These are phyloP conservation scores for Chelon labrosus DNA, from an alignment of 2,797 vertebrate genomes.

Conservation along the genomic window DNA sequence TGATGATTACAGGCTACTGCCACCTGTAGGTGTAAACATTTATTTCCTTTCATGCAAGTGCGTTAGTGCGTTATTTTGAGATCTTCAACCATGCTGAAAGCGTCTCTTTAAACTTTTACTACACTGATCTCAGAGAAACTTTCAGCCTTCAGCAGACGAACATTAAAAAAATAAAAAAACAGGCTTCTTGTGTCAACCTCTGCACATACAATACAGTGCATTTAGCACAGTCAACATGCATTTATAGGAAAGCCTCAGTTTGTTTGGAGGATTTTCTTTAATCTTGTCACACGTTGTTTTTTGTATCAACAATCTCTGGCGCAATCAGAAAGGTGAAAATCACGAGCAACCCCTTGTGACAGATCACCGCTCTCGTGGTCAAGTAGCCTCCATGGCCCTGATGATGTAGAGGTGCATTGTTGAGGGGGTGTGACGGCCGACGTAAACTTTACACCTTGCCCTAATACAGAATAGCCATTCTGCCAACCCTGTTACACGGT, in stretches of 20 bases:
- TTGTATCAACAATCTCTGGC: background rate
- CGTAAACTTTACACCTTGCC: conserved; percentile 5
- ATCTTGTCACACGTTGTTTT: background rate
- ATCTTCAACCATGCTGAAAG: too few relatives aligned
- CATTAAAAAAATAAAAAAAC: background rate
- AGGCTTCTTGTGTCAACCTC: background rate
- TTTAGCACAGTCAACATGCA: too few relatives aligned
- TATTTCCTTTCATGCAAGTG: too few relatives aligned
- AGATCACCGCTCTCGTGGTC: background rate
- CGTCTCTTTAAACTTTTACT: background rate
- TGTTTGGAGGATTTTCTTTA: background rate
- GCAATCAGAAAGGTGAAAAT: background rate
- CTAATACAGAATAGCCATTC: conserved; percentile 21
- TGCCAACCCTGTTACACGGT: conserved; percentile 11
- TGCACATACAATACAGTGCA: too few relatives aligned
- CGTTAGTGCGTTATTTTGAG: too few relatives aligned
- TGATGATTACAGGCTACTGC: too few relatives aligned
- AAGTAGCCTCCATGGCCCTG: background rate
- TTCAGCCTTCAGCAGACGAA: background rate
- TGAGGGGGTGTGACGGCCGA: background rate
- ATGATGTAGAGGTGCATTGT: background rate
- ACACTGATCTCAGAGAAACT: conserved; percentile 1
- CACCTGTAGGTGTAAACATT: too few relatives aligned
- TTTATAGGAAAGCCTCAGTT: too few relatives aligned
- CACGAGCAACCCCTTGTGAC: conserved; percentile 4